Evolutionary conservation across 2,797 vertebrate species (phyloP).

Genomic region (Scolopax bukidnonensis): DNA sequence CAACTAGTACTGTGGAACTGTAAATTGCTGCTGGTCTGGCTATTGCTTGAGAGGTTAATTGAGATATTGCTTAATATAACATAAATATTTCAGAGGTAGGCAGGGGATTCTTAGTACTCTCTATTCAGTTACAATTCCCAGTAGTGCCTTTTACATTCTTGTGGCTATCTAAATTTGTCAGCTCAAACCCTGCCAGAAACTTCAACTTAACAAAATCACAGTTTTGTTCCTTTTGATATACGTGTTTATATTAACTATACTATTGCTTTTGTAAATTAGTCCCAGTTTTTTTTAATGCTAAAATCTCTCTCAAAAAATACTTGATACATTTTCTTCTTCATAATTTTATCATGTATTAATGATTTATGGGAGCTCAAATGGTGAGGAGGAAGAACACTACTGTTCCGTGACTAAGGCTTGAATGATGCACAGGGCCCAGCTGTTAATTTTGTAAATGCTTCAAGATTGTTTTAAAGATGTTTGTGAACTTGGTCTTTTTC

Average conservation of each 20-base stretch:
- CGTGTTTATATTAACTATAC: neutral
- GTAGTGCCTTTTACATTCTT: conserved; percentile 15
- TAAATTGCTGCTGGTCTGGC: neutral
- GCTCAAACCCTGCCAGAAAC: neutral
- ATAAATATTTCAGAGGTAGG: conserved; percentile 6
- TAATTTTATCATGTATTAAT: neutral
- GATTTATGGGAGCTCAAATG: neutral
- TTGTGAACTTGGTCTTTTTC: neutral
- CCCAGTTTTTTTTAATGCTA: neutral
- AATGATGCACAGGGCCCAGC: neutral
- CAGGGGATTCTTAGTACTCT: neutral
- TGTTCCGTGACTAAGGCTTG: neutral
- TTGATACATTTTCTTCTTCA: neutral
- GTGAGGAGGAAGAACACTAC: neutral
- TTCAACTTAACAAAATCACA: neutral
- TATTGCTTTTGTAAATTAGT: neutral
- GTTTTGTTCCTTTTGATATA: neutral
- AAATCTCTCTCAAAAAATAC: neutral
- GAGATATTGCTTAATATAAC: neutral
- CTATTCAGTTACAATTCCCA: conserved; percentile 10
- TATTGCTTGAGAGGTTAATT: neutral
- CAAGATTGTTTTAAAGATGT: neutral
- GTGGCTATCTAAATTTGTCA: conserved; percentile 26
- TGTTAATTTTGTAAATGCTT: neutral
- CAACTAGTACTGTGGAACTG: neutral